Percentiles rank a stretch among this genome's conserved stretches.
phyloP scores from a whole-genome alignment of 2,888 invertebrate species.

The Drosophila differens region DNA sequence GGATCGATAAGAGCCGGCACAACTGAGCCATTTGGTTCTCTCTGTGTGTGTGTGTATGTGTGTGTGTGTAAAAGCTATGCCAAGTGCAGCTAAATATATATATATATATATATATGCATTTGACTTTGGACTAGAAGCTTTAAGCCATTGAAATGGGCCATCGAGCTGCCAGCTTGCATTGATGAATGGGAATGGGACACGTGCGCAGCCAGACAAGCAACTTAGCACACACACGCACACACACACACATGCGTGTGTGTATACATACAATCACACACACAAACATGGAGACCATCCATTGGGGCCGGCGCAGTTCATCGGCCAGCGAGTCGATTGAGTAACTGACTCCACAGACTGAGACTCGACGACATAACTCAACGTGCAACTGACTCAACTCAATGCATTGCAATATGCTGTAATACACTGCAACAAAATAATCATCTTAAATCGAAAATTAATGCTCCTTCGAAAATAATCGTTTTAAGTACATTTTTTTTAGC shows the following conservation, averaged over 20 bases:
- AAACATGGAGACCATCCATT: slow-evolving; percentile 46
- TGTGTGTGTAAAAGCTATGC: slow-evolving; percentile 28
- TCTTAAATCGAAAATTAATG: neutral
- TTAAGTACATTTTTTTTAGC: neutral
- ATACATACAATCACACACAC: neutral
- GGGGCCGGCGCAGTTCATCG: slow-evolving; percentile 70
- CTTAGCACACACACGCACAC: slow-evolving; percentile 16
- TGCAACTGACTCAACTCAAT: slow-evolving; percentile 21
- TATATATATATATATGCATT: slow-evolving; percentile 5
- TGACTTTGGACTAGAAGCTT: slow-evolving; percentile 48
- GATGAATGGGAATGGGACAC: slow-evolving; percentile 56
- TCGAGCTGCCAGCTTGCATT: slow-evolving; percentile 18
- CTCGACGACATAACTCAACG: slow-evolving; percentile 26
- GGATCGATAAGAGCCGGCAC: slow-evolving; percentile 38
- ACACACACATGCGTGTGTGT: slow-evolving; percentile 14
- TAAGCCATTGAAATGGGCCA: slow-evolving; percentile 32
- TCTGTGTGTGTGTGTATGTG: neutral
- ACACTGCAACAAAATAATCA: neutral
- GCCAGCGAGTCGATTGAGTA: slow-evolving; percentile 64
- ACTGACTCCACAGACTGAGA: slow-evolving; percentile 30
- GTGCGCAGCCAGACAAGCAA: slow-evolving; percentile 43
- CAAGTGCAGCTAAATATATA: slow-evolving; percentile 37
- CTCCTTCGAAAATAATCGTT: neutral
- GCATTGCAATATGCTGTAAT: slow-evolving; percentile 6
- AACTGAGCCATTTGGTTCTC: neutral